Evolutionary conservation across 2,888 invertebrate genomes (phyloP).

Genomic region (Ernsta delagoae): DNA sequence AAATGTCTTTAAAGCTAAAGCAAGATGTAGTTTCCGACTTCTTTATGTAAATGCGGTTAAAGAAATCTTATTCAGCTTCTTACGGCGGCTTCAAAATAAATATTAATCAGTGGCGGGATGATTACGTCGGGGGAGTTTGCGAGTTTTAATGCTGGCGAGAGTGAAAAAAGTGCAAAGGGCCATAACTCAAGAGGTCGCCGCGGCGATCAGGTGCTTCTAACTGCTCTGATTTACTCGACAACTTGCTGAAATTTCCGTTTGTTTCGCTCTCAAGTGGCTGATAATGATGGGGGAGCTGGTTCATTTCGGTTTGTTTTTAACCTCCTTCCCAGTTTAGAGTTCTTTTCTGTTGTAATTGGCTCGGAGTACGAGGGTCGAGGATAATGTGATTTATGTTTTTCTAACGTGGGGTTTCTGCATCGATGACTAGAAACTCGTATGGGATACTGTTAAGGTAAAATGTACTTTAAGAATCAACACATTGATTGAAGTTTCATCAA

Average conservation of each 20-base stretch:
- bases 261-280: conserved; percentile 33
- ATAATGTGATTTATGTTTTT: neutral
- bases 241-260: conserved; percentile 44
- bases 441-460: no score
- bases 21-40: conserved; percentile 23
- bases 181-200: conserved; percentile 49
- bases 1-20: conserved; percentile 13
- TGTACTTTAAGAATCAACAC: no score
- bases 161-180: conserved; percentile 47
- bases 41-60: conserved; percentile 27
- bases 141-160: conserved; percentile 35
- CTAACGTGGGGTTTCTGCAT: neutral
- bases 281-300: conserved; percentile 29
- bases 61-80: conserved; percentile 29
- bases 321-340: neutral
- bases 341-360: conserved; percentile 1
- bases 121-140: conserved; percentile 24
- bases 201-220: conserved; percentile 50
- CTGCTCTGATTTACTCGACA: conserved; percentile 52
- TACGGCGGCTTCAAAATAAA: conserved; percentile 32
- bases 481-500: no score
- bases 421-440: no score
- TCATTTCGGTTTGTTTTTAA: conserved; percentile 16
- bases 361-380: neutral
- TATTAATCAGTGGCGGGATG: conserved; percentile 31